Percentiles rank a stretch among this genome's conserved stretches.
Conservation (phyloP, 2,888 invertebrate genomes). For the Rhingia rostrata region DNA sequence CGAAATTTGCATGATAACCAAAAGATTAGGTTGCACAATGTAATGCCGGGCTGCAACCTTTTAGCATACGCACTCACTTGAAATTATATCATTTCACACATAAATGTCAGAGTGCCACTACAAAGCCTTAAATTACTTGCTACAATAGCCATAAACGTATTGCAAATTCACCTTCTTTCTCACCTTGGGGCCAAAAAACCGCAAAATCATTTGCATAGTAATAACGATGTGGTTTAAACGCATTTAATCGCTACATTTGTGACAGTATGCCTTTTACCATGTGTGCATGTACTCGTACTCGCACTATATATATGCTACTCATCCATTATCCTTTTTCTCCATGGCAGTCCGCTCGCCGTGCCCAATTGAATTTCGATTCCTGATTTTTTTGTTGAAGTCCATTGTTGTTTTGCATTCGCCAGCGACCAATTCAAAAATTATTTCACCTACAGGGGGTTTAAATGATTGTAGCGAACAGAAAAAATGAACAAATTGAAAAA, state of each 20-base stretch:
- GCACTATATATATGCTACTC: conserved; percentile 18
- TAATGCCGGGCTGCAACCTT: conserved; percentile 54
- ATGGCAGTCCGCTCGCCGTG: conserved; percentile 5
- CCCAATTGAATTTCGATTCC: conserved; percentile 59
- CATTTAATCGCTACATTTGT: conserved; percentile 70
- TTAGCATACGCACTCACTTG: conserved; percentile 66
- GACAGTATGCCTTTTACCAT: conserved; percentile 35
- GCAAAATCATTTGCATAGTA: conserved; percentile 73
- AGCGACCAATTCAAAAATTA: conserved; percentile 57
- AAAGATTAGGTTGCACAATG: conserved; percentile 3
- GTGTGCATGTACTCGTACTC: background rate
- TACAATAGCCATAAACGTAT: conserved; percentile 12
- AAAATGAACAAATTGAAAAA: conserved; percentile 18
- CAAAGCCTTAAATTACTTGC: conserved; percentile 61
- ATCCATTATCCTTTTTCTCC: conserved; percentile 55
- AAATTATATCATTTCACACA: conserved; percentile 69
- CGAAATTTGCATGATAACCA: conserved; percentile 1
- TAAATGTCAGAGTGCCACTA: conserved; percentile 67
- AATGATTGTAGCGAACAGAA: conserved; percentile 30
- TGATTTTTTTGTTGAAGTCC: conserved; percentile 4
- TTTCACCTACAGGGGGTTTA: conserved; percentile 58
- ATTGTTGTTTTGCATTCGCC: conserved; percentile 9
- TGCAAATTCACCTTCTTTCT: conserved; percentile 30
- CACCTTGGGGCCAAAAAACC: conserved; percentile 26
- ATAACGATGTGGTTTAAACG: conserved; percentile 73